phyloP scores from a whole-genome alignment of 2,888 invertebrate genomes.

The Xestoiulus laeticollis region DNA sequence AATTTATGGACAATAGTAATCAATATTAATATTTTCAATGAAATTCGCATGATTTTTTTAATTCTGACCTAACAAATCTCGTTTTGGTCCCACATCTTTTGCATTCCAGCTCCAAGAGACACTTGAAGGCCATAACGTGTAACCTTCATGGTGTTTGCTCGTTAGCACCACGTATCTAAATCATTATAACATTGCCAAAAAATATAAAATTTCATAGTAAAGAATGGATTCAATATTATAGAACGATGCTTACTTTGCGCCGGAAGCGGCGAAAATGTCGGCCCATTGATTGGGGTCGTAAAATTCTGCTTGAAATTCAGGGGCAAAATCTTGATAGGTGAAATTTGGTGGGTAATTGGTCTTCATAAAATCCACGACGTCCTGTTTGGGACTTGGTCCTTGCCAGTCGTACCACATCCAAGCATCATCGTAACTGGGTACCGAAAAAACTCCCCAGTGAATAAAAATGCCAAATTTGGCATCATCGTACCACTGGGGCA shows the following conservation, averaged over 20 bases:
- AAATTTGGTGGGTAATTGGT: slow-evolving; percentile 84
- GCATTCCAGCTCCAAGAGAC: slow-evolving; percentile 67
- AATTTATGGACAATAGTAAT: too few relatives aligned
- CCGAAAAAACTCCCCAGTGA: slow-evolving; percentile 60
- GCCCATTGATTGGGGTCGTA: slow-evolving; percentile 66
- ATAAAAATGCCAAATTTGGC: slow-evolving; percentile 59
- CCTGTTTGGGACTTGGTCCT: not conserved
- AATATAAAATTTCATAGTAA: too few relatives aligned
- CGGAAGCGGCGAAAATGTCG: slow-evolving; percentile 65
- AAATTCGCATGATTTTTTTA: not conserved
- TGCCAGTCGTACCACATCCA: slow-evolving; percentile 59
- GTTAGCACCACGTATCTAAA: slow-evolving; percentile 66
- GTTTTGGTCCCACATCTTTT: slow-evolving; percentile 65
- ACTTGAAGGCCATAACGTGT: slow-evolving; percentile 65
- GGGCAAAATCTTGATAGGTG: slow-evolving; percentile 91
- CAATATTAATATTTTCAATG: not conserved
- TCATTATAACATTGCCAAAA: not conserved
- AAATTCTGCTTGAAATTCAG: slow-evolving; percentile 63
- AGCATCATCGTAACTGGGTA: slow-evolving; percentile 58
- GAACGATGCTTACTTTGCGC: slow-evolving; percentile 64
- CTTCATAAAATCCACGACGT: slow-evolving; percentile 75
- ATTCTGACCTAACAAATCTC: slow-evolving; percentile 65
- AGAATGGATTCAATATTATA: not conserved
- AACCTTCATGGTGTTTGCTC: slow-evolving; percentile 67
- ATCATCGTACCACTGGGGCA: slow-evolving; percentile 59